Percentiles rank a stretch among this genome's conserved stretches.
Conservation (phyloP, 2,113 vertebrate species). For the Rousettus leschenaultii region DNA sequence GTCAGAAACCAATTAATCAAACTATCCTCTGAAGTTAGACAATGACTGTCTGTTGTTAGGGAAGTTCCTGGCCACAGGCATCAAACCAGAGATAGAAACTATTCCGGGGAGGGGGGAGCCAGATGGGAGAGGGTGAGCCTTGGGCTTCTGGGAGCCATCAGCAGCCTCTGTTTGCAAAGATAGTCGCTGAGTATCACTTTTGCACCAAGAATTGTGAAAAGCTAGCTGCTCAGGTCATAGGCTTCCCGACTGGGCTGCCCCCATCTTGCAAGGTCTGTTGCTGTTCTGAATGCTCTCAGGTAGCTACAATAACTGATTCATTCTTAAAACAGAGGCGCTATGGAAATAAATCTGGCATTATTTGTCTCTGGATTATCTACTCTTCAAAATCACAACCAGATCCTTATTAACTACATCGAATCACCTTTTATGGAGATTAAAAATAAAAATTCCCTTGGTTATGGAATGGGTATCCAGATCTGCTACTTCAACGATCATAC, state of each 20-base stretch:
- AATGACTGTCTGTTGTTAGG: conserved; percentile 11
- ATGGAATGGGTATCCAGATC: neutral
- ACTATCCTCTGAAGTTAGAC: neutral
- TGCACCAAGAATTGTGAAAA: neutral
- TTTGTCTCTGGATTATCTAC: neutral
- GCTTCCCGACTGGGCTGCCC: neutral
- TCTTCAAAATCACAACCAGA: neutral
- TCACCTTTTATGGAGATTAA: neutral
- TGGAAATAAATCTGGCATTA: neutral
- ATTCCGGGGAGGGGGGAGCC: neutral
- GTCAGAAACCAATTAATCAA: conserved; percentile 3
- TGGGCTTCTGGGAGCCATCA: neutral
- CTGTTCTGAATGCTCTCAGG: neutral
- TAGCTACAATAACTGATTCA: neutral
- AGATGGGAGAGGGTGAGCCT: neutral
- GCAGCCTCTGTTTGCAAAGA: neutral
- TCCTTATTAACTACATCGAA: neutral
- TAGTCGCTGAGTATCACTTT: neutral
- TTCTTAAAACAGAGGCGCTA: neutral
- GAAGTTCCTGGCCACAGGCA: neutral
- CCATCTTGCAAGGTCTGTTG: neutral
- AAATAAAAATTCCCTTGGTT: neutral
- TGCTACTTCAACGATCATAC: neutral
- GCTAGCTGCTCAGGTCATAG: neutral
- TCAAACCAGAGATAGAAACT: neutral